Evolutionary conservation across 2,113 vertebrate genomes (phyloP).

Genomic region (Ictidomys tridecemlineatus): DNA sequence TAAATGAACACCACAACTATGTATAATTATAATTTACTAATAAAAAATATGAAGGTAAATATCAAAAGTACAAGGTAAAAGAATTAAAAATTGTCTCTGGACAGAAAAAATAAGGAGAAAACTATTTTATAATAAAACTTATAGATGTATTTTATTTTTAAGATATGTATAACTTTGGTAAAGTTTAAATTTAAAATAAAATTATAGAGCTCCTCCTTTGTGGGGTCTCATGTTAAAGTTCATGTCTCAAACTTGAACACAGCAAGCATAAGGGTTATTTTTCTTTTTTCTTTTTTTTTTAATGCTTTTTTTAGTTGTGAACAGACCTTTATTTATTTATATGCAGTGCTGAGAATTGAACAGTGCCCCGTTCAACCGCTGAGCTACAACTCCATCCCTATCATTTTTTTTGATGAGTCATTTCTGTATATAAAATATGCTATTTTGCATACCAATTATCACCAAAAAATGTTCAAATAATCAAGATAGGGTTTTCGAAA

Average conservation of each 20-base stretch:
- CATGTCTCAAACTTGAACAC: neutral
- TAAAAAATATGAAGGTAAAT: no score
- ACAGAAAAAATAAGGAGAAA: neutral
- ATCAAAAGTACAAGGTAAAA: neutral
- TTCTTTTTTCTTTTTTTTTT: neutral
- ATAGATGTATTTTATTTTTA: neutral
- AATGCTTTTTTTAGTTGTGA: no score
- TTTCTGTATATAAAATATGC: slow-evolving; percentile 36
- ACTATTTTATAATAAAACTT: neutral
- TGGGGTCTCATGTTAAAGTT: neutral
- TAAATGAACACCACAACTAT: no score
- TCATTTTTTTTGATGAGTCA: neutral
- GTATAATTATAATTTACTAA: no score
- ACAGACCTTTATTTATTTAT: no score
- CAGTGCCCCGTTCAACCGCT: no score
- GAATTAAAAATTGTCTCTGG: neutral
- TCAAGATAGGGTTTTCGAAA: neutral
- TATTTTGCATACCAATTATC: neutral
- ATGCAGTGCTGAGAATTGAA: no score
- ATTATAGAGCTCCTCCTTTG: neutral
- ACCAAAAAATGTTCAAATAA: slow-evolving; percentile 1
- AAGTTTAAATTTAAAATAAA: slow-evolving; percentile 41
- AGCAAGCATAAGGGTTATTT: neutral
- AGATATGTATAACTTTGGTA: neutral
- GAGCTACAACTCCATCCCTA: no score